Conservation (phyloP, 30 jellyfish, hydroid and myxozoan genomes). For the Rhopilema esculentum region DNA sequence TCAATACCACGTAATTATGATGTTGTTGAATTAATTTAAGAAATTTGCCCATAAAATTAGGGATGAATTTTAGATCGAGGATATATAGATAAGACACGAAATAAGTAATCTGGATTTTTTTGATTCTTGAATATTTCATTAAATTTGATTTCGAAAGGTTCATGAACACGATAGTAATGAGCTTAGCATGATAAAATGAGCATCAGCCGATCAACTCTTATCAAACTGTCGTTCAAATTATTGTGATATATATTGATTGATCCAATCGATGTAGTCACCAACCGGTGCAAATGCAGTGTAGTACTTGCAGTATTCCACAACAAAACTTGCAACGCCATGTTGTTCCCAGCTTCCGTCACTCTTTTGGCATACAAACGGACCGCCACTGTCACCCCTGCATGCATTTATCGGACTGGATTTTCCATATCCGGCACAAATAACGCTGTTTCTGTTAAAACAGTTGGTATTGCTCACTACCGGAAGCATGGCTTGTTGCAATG, state of each 20-base stretch:
- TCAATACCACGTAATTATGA: too few species aligned
- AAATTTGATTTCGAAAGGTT: too few species aligned
- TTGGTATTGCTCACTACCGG: constrained; percentile 70
- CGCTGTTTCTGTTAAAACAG: constrained; percentile 44
- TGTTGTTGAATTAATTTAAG: too few species aligned
- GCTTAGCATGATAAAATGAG: too few species aligned
- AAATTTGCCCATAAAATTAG: too few species aligned
- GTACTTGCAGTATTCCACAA: constrained; percentile 78
- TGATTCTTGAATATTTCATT: too few species aligned
- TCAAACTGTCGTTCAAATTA: background rate
- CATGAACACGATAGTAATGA: too few species aligned
- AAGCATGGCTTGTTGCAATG: constrained; percentile 85
- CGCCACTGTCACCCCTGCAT: constrained; percentile 93
- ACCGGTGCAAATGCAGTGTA: constrained; percentile 89
- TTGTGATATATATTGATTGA: constrained; percentile 37
- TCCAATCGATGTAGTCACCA: constrained; percentile 78
- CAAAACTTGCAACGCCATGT: constrained; percentile 93
- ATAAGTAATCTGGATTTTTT: too few species aligned
- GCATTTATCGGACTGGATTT: constrained; percentile 65
- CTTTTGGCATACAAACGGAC: constrained; percentile 81
- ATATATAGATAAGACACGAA: too few species aligned
- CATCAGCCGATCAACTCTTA: background rate
- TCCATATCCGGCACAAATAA: constrained; percentile 85
- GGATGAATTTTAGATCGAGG: too few species aligned
- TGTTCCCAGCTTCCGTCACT: constrained; percentile 86